Conservation (phyloP, 2,797 vertebrate species). For the Oreonectes daqikongensis region DNA sequence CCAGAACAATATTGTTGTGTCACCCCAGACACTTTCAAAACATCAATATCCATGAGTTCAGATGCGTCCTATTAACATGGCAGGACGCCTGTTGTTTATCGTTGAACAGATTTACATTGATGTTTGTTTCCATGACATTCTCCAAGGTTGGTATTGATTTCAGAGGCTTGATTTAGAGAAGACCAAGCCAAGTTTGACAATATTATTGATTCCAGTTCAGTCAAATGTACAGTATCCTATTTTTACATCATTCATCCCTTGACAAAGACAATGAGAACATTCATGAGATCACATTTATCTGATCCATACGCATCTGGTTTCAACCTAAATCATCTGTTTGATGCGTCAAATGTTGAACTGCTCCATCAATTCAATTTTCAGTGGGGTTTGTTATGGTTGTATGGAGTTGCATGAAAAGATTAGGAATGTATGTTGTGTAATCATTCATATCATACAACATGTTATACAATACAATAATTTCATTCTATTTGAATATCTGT, state of each 20-base stretch:
- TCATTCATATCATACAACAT: background rate
- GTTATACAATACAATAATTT: background rate
- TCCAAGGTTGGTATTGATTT: conserved; percentile 59
- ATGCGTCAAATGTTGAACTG: background rate
- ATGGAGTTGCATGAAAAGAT: background rate
- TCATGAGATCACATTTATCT: background rate
- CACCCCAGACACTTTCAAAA: conserved; percentile 46
- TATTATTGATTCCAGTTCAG: conserved; percentile 41
- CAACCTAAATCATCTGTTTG: conserved; percentile 2
- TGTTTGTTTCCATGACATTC: conserved; percentile 53
- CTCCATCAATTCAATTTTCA: background rate
- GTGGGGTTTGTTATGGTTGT: background rate
- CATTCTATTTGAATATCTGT: too few relatives aligned
- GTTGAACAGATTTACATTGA: conserved; percentile 51
- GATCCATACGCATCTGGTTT: background rate
- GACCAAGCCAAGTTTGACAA: conserved; percentile 56
- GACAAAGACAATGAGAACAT: conserved; percentile 33
- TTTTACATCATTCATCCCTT: conserved; percentile 13
- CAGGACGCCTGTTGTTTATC: conserved; percentile 26
- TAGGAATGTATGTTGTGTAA: background rate
- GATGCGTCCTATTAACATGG: conserved; percentile 31
- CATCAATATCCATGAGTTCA: conserved; percentile 8
- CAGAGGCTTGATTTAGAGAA: conserved; percentile 59
- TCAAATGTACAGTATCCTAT: conserved; percentile 39
- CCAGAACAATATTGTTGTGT: conserved; percentile 3